Percentiles rank a stretch among this genome's conserved stretches.
Evolutionary conservation across 2,797 vertebrate genomes (phyloP).

Genomic region (Hipposideros larvatus): DNA sequence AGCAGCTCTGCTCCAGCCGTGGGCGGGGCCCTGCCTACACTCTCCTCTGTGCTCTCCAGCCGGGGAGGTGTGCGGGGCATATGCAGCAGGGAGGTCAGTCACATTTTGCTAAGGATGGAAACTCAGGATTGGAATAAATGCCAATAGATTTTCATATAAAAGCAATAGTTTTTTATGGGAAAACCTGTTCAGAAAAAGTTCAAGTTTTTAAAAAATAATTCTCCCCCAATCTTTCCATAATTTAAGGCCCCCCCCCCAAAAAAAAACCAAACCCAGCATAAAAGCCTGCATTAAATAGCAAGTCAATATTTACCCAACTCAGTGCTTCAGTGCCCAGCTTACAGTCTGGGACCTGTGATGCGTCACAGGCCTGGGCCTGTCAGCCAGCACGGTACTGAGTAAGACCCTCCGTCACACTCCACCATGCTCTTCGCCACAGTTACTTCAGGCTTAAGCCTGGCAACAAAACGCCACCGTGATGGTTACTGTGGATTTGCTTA

Average conservation of each 20-base stretch:
- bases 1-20: too few species aligned
- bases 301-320: background rate
- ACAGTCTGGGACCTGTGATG: background rate
- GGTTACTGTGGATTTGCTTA: background rate
- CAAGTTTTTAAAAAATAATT: background rate
- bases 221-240: background rate
- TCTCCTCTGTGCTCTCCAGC: background rate
- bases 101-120: conserved; percentile 27
- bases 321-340: too few species aligned
- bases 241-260: background rate
- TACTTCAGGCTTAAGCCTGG: background rate
- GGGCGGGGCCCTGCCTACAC: fast-evolving
- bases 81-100: background rate
- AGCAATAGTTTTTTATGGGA: background rate
- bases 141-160: background rate
- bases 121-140: conserved; percentile 16
- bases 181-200: background rate
- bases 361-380: background rate
- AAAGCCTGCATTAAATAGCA: background rate
- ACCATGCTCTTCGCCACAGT: background rate
- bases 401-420: background rate
- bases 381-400: background rate
- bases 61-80: background rate
- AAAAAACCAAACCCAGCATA: background rate
- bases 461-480: background rate